Base-by-base conservation (phyloP, 2,888 invertebrate species). In the Philhelius pedissequus region DNA sequence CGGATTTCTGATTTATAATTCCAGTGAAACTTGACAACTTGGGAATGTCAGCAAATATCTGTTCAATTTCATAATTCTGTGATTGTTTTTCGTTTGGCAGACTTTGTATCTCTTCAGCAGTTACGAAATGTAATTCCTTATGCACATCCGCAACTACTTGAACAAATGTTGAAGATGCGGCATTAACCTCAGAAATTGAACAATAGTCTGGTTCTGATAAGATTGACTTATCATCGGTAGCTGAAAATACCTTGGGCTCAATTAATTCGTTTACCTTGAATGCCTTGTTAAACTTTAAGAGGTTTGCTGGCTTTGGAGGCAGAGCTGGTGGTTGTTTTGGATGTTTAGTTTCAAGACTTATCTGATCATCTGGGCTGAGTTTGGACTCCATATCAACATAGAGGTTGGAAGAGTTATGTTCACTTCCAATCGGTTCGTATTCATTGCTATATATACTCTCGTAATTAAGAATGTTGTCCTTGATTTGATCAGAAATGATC, bases 291-390 rank as follows among this genome's bases (percentile, higher is more conserved):
- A 94, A 93, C 93, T 95, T 89, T 92, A 94, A 89, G 88, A 95
- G 92, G 91, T 95, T 95, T 87, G 95, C 94, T 88, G 96, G 96
- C 92, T 96, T 96, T 54, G 96, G 95, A 81, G 96, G 96, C 89
- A 96, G 91, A 86, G 96, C 95, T 70, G 96, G 95, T 77, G 96
- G 96, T 86, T 87, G 95, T 92, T 88, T 84, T 56, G 70, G 94
- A 92, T 94, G 94, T 91, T 94, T 94, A 75, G 88, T 76, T 40
- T 80, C 66, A 20, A 84, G 15, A 22, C 50, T 71, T 7, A 20
- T 68, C 30, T 71, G 66, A 13, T 79, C 90, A 80, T 91, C 91
- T 69, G 90, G 87, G 83, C 90, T 92, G 64, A 89, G 90, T 74
- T 93, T 93, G 43, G 92, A 92, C 77, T 94, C 94, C 90, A 95